Evolutionary conservation across 2,888 invertebrate species (phyloP).

Genomic region (Microctonus aethiopoides): DNA sequence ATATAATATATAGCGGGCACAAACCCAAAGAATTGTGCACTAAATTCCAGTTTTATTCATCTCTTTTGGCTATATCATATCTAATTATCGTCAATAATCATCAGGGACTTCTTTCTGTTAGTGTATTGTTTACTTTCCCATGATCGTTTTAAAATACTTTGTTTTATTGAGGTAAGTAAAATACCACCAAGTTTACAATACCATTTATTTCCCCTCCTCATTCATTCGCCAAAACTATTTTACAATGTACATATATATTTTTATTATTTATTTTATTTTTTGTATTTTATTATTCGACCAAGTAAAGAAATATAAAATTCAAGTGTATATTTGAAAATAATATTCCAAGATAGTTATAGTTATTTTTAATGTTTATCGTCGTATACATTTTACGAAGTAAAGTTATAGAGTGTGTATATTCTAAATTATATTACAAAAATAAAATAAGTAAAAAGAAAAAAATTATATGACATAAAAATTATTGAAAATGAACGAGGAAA

Average conservation of each 20-base stretch:
- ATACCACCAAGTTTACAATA: too few species aligned
- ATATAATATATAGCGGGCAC: background rate
- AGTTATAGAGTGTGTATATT: too few species aligned
- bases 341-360: background rate
- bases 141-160: conserved; percentile 1
- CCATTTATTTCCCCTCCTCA: too few species aligned
- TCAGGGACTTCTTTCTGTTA: background rate
- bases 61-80: background rate
- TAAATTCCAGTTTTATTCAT: background rate
- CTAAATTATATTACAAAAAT: too few species aligned
- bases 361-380: too few species aligned
- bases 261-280: background rate
- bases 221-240: too few species aligned
- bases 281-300: background rate
- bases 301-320: background rate
- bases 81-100: conserved; percentile 12
- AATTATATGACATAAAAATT: background rate
- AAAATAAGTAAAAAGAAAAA: too few species aligned
- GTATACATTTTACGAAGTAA: too few species aligned
- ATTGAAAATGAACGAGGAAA: conserved; percentile 19
- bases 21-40: background rate
- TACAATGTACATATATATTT: background rate
- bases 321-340: background rate
- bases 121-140: conserved; percentile 20
- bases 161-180: background rate